Evolutionary conservation across 2,797 vertebrate genomes (phyloP), one percentile per base, ranked within the genome.

Genomic region (Takifugu rubripes): DNA sequence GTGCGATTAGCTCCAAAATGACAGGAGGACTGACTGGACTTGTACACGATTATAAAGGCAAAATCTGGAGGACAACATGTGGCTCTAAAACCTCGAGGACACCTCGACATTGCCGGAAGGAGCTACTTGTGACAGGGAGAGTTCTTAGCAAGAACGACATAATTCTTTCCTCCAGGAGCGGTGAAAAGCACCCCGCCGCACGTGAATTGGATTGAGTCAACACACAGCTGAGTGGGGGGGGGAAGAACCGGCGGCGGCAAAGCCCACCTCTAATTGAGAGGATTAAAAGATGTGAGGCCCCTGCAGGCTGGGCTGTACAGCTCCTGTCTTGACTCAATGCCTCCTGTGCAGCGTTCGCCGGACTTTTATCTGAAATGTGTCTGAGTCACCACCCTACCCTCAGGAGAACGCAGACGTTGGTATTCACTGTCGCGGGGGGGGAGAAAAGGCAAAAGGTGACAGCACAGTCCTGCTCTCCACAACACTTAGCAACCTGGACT

Each of bases 271-370:
- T 71, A 61, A 71, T 60, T 65, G 53, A 49, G 55, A 31, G 50
- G 72, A 67, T 68, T 50, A 69, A 74, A 79, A 77, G 63, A 82
- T 54, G 78, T 42, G 9, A 77, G 36, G n/a, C 67, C 31, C 71
- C 61, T 71, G 74, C 33, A 68, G 68, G 69, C 57, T 70, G 24
- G 26, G 59, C 56, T 29, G 52, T 46, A 42, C 31, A 25, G 49
- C 51, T 26, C 64, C 56, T 60, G 26, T 21, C 9, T 54, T 56
- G 54, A 49, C 45, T 64, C 53, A 46, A 52, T 58, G 16, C 8
- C 0, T 49, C 16, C 25, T 24, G 43, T 75, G 50, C 56, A 59
- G 24, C 27, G 25, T 68, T 61, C 5, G 1, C 36, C 2, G 0
- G 48, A 25, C 33, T 65, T 68, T 59, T 69, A 64, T 66, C 36